Conservation (phyloP, 2,888 invertebrate species). For the Isotomurus palustris region DNA sequence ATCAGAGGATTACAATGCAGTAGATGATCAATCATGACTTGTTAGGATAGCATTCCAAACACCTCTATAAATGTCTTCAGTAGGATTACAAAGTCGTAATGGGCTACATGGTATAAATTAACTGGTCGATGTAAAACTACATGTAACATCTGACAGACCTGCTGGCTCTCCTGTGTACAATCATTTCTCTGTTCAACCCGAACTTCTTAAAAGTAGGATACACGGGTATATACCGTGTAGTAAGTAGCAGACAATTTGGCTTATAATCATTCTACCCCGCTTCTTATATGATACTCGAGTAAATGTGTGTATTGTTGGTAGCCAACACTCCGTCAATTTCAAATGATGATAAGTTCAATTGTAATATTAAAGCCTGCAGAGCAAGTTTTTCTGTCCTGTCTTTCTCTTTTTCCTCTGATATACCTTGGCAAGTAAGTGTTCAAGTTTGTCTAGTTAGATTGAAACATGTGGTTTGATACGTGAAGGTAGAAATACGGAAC, state of each 20-base stretch:
- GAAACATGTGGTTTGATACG: slow-evolving; percentile 13
- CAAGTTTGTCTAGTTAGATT: neutral
- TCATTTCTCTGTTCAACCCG: neutral
- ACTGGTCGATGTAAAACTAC: slow-evolving; percentile 15
- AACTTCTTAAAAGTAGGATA: neutral
- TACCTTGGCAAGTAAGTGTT: neutral
- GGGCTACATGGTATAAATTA: slow-evolving; percentile 39
- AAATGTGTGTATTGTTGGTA: neutral
- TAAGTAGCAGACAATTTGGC: neutral
- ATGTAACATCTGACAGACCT: slow-evolving; percentile 11
- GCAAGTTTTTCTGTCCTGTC: slow-evolving; percentile 6
- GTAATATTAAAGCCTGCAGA: neutral
- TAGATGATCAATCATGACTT: slow-evolving; percentile 13
- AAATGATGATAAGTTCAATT: slow-evolving; percentile 2
- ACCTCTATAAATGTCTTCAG: slow-evolving; percentile 45
- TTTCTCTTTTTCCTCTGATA: neutral
- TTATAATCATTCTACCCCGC: neutral
- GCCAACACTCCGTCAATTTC: neutral
- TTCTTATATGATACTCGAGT: neutral
- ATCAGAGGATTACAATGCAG: slow-evolving; percentile 27
- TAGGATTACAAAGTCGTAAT: slow-evolving; percentile 43
- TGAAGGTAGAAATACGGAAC: neutral
- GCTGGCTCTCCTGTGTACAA: neutral
- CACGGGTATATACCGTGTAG: neutral
- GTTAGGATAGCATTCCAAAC: slow-evolving; percentile 42